Base-by-base conservation (phyloP, 2,113 vertebrate species). In the Rhinolophus sinicus region DNA sequence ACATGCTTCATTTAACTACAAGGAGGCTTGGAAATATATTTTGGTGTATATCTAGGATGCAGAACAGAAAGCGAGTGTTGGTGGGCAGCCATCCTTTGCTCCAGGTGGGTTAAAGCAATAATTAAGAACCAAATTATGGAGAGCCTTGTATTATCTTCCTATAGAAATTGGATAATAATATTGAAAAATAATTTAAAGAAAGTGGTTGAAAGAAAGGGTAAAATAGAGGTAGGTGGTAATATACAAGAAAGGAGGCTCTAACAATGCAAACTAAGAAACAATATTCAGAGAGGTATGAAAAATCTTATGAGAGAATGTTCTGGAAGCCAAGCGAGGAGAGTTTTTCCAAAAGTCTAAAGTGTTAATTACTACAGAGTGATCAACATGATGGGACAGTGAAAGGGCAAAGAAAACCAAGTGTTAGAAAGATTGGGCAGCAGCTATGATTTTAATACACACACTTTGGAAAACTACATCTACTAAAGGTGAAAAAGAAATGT, bases 1-100 rank as follows among this genome's bases (percentile, higher is more conserved):
- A 76, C 11, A 58, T 75, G n/a, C 18, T 97, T 95, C 52, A 95
- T 35, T 96, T 84, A 88, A 33, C 6, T 73, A 19, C 28, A 75
- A n/a, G 28, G n/a, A 88, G 3, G 1, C 50, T 81, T 81, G 14
- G 6, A 88, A 92, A 76, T 87, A 44, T 9, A 75, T 19, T 80
- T 78, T n/a, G 62, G 19, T 19, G 0, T 86, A 13, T 72, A 26
- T 76, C n/a, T 33, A 64, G 35, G 2, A 70, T 70, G 8, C 82
- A 82, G 9, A 82, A n/a, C 22, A 93, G 38, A 16, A 70, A 56
- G 9, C 26, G 4, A 83, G 9, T 40, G 3, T 56, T 58, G n/a
- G 58, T 70, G 35, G 35, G 10, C 69, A 70, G 15, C 35, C 18
- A 60, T 75, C 47, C 9, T 58, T 96, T 69, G 54, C 62, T 22